phyloP scores from a whole-genome alignment of 2,888 invertebrate genomes.

The Torymus tubicola region DNA sequence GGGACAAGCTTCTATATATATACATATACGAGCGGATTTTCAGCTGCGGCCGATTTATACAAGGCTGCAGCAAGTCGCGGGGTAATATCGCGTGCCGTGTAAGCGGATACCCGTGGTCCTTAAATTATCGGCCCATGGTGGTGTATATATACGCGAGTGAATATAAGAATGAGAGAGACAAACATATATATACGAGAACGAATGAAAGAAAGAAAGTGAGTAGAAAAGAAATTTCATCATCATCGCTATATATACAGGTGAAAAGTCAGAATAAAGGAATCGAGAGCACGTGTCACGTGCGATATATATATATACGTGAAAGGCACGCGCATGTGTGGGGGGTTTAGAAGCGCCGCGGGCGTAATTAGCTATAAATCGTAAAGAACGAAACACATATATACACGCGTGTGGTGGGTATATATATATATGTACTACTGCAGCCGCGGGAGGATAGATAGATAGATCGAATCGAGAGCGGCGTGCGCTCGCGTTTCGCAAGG shows the following conservation, averaged over 20 bases:
- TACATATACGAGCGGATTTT: too few species aligned
- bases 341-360: constrained; percentile 58
- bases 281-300: neutral
- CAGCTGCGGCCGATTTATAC: constrained; percentile 58
- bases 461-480: constrained; percentile 23
- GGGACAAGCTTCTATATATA: constrained; percentile 3
- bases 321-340: neutral
- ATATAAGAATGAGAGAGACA: too few species aligned
- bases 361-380: constrained; percentile 38
- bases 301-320: neutral
- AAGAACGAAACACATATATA: too few species aligned
- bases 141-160: too few species aligned
- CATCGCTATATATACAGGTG: neutral
- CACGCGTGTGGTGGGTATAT: too few species aligned
- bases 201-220: too few species aligned
- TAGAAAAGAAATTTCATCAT: too few species aligned
- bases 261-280: constrained; percentile 1
- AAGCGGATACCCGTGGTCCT: constrained; percentile 62
- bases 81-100: constrained; percentile 61
- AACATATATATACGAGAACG: too few species aligned
- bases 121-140: constrained; percentile 40
- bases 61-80: constrained; percentile 56
- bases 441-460: neutral
- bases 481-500: neutral
- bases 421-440: too few species aligned